phyloP scores from a whole-genome alignment of 1,140 invertebrate species.

The Colletes latitarsis region DNA sequence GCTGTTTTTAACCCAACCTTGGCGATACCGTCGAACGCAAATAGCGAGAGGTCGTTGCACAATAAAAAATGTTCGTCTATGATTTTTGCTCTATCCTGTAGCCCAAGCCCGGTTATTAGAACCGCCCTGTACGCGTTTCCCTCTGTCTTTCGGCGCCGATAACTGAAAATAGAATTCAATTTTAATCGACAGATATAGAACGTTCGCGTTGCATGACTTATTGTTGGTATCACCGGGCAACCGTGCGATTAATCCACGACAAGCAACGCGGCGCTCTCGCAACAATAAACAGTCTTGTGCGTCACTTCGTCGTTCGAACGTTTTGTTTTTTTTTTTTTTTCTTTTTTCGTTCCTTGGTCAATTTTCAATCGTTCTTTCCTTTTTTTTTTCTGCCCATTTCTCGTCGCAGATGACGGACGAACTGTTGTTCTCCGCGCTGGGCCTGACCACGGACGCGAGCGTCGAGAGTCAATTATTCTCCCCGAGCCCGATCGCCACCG shows the following conservation, averaged over 20 bases:
- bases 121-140: neutral
- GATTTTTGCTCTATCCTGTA: too few species aligned
- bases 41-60: too few species aligned
- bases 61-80: too few species aligned
- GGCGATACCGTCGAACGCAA: too few species aligned
- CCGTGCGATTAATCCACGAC: slow-evolving; percentile 23
- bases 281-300: slow-evolving; percentile 27
- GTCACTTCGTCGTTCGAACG: neutral
- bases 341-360: too few species aligned
- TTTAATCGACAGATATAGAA: slow-evolving; percentile 40
- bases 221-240: slow-evolving; percentile 9
- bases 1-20: too few species aligned
- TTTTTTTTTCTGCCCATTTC: neutral
- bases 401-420: slow-evolving; percentile 77
- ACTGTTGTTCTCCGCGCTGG: slow-evolving; percentile 76
- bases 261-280: neutral
- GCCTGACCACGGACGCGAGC: slow-evolving; percentile 69
- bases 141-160: slow-evolving; percentile 16
- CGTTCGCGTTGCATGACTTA: slow-evolving; percentile 27
- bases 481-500: slow-evolving; percentile 30
- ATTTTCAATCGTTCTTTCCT: too few species aligned
- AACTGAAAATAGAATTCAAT: slow-evolving; percentile 49
- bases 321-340: neutral
- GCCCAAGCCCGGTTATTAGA: too few species aligned
- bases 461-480: slow-evolving; percentile 64